These are phyloP conservation scores for Lissocephala sabroskyi DNA, from an alignment of 2,888 invertebrate genomes.

Conservation along the genomic window DNA sequence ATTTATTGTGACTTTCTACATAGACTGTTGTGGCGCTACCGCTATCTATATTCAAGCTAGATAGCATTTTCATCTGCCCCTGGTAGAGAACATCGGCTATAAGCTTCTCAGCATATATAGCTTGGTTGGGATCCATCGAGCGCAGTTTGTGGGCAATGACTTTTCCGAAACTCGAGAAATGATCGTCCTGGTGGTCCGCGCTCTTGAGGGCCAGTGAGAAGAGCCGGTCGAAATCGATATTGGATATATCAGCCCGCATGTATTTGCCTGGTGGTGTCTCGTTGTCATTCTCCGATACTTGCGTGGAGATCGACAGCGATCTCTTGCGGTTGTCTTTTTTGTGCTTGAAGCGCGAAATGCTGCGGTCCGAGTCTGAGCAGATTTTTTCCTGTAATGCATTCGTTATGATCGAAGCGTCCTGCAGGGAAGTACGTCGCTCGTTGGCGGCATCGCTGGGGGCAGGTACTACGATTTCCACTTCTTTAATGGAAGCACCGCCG, in stretches of 20 bases:
- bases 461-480: slow-evolving; percentile 44
- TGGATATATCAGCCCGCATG: slow-evolving; percentile 64
- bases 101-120: slow-evolving; percentile 70
- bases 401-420: slow-evolving; percentile 14
- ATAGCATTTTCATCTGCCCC: slow-evolving; percentile 70
- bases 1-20: slow-evolving; percentile 50
- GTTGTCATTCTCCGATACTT: slow-evolving; percentile 52
- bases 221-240: slow-evolving; percentile 67
- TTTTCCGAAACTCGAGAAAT: slow-evolving; percentile 68
- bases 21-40: slow-evolving; percentile 47
- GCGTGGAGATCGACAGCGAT: slow-evolving; percentile 58
- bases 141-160: slow-evolving; percentile 70
- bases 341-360: slow-evolving; percentile 18
- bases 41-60: slow-evolving; percentile 50
- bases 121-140: slow-evolving; percentile 68
- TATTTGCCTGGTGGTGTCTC: slow-evolving; percentile 53
- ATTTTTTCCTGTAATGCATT: slow-evolving; percentile 21
- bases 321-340: slow-evolving; percentile 46
- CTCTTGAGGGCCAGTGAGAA: slow-evolving; percentile 67
- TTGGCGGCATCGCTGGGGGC: slow-evolving; percentile 25
- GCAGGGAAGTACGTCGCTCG: slow-evolving; percentile 36
- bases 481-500: slow-evolving; percentile 32
- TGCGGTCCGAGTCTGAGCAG: slow-evolving; percentile 20
- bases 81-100: slow-evolving; percentile 71
- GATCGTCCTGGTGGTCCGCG: slow-evolving; percentile 65